These are phyloP conservation scores for Brachyptera putata DNA, from an alignment of 2,888 invertebrate genomes.

Conservation along the genomic window DNA sequence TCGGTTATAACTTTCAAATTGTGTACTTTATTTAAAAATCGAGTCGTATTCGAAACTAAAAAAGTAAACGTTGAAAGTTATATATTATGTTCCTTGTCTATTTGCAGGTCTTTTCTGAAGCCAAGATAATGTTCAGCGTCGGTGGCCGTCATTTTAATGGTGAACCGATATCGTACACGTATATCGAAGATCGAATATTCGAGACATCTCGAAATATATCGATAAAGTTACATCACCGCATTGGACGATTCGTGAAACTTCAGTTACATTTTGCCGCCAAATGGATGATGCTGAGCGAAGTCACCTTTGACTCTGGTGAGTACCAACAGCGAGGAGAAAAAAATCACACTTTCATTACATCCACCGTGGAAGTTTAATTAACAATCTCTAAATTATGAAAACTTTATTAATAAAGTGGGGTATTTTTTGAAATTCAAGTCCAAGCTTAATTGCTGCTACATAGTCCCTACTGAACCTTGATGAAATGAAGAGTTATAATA, in stretches of 20 bases:
- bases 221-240: constrained; percentile 74
- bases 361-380: constrained; percentile 1
- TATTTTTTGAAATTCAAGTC: no score
- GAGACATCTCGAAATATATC: constrained; percentile 77
- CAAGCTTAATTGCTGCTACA: no score
- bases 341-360: no score
- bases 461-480: no score
- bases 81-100: no score
- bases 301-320: constrained; percentile 77
- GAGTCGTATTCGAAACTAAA: no score
- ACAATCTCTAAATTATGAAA: constrained; percentile 4
- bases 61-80: no score
- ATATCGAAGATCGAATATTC: constrained; percentile 71
- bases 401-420: constrained; percentile 4
- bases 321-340: constrained; percentile 31
- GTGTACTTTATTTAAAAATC: no score
- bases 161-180: constrained; percentile 68
- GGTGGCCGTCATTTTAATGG: constrained; percentile 74
- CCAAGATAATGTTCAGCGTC: constrained; percentile 72
- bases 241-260: constrained; percentile 75
- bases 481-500: no score
- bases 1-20: no score
- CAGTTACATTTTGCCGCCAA: constrained; percentile 72
- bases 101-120: constrained; percentile 81
- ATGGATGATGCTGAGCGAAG: constrained; percentile 89